A percentile compares a stretch with the other conserved stretches of the same genome.
Conservation (phyloP, 2,113 vertebrate genomes). For the Lamprotornis superbus region DNA sequence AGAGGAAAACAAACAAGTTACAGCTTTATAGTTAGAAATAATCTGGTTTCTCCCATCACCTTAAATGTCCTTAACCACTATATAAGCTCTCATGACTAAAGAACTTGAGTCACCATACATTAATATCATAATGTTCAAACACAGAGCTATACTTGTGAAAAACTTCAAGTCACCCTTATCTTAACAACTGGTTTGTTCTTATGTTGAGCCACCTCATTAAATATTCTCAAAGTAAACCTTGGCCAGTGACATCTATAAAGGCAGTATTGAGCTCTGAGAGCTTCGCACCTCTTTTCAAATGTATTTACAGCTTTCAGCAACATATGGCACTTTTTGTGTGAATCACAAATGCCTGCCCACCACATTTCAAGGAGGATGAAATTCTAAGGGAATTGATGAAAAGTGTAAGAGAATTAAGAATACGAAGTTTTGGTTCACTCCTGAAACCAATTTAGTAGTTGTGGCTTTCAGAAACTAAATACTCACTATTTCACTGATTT, state of each 20-base stretch:
- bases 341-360: background rate
- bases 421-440: background rate
- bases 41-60: background rate
- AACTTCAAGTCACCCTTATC: background rate
- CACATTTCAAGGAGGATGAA: background rate
- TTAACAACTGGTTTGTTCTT: background rate
- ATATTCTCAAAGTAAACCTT: background rate
- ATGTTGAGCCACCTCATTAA: background rate
- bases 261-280: background rate
- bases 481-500: background rate
- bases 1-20: background rate
- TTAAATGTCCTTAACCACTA: background rate
- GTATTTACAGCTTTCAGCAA: background rate
- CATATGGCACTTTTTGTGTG: background rate
- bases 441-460: background rate
- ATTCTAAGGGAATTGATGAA: background rate
- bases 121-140: background rate
- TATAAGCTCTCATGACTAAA: background rate
- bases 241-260: background rate
- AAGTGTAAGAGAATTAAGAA: background rate
- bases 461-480: background rate
- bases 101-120: background rate
- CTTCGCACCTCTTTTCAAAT: background rate
- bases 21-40: background rate
- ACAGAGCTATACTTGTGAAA: background rate